Base-by-base conservation (phyloP, 2,888 invertebrate genomes). In the Catocala nupta region DNA sequence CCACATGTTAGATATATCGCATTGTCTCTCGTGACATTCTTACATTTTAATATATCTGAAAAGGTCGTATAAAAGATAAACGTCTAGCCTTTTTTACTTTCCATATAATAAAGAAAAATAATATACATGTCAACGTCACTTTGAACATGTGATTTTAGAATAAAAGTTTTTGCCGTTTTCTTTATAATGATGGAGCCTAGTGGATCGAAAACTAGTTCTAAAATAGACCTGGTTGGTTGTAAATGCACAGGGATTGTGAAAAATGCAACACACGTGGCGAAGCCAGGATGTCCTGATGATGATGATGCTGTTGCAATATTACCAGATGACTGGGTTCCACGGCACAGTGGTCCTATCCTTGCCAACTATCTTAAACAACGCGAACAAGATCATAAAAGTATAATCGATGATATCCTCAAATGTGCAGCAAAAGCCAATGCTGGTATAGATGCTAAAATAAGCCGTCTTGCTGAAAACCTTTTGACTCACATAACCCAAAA, bases 251-350 rank as follows among this genome's bases (percentile, higher is more conserved):
- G 39, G 25, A 1, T 7, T 12, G 13, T 25, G 2, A 42, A 47
- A 52, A 47, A 47, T 11, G 12, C 39, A 1, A 53, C 45, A 63
- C 71, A 58, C 2, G 73, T 82, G 2, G 85, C 85, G 9, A 55
- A 71, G 16, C 70, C 82, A 1, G 86, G 87, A 6, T 90, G 88
- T 68, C 70, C 84, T 4, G 83, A 88, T 16, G 92, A 93, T 65
- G 68, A 77, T 6, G 84, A 84, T 39, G 92, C 89, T 1, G 91
- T 91, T 1, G 87, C 89, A 1, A 68, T 84, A 0, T 73, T 93
- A 44, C 93, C 93, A 4, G 82, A 88, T 6, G 65, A 86, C 5
- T 91, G 89, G 91, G 68, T 74, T 5, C 91, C 91, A 9, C 80
- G 73, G 53, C 85, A 73, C 33, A 81, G 89, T 11, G 89, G 92